Evolutionary conservation across 2,113 vertebrate genomes (phyloP).

Genomic region (Mobula hypostoma): DNA sequence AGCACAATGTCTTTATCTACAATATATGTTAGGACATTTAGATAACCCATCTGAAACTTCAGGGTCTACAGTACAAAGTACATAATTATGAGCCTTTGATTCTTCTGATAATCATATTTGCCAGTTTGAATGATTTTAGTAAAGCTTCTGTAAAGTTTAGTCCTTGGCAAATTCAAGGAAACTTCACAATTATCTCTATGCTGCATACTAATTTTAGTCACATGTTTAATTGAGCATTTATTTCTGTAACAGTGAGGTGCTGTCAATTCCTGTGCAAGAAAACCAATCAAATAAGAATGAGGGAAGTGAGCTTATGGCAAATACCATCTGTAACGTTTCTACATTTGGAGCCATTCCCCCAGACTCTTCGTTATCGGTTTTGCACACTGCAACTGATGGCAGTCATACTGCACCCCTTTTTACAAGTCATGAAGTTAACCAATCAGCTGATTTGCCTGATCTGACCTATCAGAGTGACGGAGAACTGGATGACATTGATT

Average conservation of each 20-base stretch:
- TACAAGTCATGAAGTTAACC: neutral
- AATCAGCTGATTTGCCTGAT: neutral
- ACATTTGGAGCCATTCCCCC: neutral
- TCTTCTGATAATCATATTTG: neutral
- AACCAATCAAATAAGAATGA: neutral
- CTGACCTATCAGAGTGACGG: slow-evolving; percentile 7
- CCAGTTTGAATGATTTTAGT: neutral
- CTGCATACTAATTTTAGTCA: too few species aligned
- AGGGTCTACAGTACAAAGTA: neutral
- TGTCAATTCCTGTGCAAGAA: slow-evolving; percentile 28
- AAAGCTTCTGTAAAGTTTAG: too few species aligned
- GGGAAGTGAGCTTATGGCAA: neutral
- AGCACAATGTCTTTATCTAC: neutral
- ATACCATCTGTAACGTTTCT: too few species aligned
- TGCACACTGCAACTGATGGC: neutral
- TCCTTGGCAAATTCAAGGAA: too few species aligned
- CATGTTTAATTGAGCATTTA: neutral
- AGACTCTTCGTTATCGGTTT: neutral
- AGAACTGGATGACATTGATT: slow-evolving; percentile 1
- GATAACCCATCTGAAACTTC: neutral
- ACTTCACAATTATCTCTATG: too few species aligned
- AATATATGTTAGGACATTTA: neutral
- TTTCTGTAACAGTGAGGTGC: slow-evolving; percentile 18
- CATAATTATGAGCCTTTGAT: neutral
- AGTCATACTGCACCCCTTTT: neutral